Base-by-base conservation (phyloP, 1,140 invertebrate genomes). In the Monochamus saltuarius region DNA sequence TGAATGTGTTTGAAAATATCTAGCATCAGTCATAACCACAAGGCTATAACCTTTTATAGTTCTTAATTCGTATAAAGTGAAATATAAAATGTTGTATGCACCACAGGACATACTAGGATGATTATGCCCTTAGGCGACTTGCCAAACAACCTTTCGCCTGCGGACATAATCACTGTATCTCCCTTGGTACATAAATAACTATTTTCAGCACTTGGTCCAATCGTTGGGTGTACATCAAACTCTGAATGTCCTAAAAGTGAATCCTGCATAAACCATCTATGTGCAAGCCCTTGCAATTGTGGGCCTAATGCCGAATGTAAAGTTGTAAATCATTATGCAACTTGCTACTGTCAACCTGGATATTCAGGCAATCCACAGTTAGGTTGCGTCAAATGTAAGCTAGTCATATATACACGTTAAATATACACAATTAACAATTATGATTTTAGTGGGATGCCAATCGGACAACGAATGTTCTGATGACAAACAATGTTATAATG, bases 221-320 rank as follows among this genome's bases (percentile, higher is more conserved):
- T 83, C 36, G 81, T 87, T 9, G 89, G 87, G 42, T 94, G 92
- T 71, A 84, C 83, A 66, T 84, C 87, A 1, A 91, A 90, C 72
- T 83, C 84, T 2, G 91, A 94, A 47, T 95, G 92, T 75, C 82
- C 86, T 14, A 74, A 84, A 38, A 86, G 87, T 14, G 87, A 93
- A 76, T 85, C 91, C 2, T 95, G 92, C 71, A 83, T 92, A 35
- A 92, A 93, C 64, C 80, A 82, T 42, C 77, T 82, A 7, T 95
- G 92, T 72, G 83, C 88, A 4, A 89, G 85, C 72, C 92, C 92
- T 0, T 95, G 92, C 65, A 88, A 90, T 57, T 95, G 93, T 71
- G 92, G 92, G 39, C 78, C 83, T 1, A 87, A 94, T 71, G 86
- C 91, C 2, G 86, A 90, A 64, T 95, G 92, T 74, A 80, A 79